These are phyloP conservation scores for Lepus timidus DNA, from an alignment of 2,113 vertebrate genomes.

Conservation along the genomic window DNA sequence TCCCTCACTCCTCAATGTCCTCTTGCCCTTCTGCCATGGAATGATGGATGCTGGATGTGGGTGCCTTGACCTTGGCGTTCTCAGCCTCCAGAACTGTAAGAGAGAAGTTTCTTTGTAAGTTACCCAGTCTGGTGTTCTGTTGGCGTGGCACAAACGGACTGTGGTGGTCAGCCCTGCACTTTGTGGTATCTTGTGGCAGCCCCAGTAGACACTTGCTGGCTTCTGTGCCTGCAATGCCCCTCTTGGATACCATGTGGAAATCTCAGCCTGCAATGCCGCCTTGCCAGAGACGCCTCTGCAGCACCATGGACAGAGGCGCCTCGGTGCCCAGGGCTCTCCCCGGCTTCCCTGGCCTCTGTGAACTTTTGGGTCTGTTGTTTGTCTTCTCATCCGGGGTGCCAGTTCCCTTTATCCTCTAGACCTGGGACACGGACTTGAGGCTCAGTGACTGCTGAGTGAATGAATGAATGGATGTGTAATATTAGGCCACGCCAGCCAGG, in stretches of 20 bases:
- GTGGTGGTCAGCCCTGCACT: neutral
- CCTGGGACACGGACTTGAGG: neutral
- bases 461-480: neutral
- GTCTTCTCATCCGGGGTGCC: neutral
- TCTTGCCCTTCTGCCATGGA: neutral
- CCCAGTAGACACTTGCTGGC: neutral
- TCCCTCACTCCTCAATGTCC: rapidly evolving
- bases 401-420: neutral
- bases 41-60: too few species aligned
- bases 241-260: neutral
- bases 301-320: neutral
- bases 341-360: neutral
- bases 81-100: neutral
- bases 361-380: neutral
- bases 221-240: neutral
- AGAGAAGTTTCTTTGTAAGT: neutral
- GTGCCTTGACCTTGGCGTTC: neutral
- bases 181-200: neutral
- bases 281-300: neutral
- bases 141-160: neutral
- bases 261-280: neutral
- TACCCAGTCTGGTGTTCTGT: neutral
- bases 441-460: neutral
- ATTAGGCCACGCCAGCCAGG: neutral
- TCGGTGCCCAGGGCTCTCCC: neutral